Base-by-base conservation (phyloP, 1,140 invertebrate genomes). In the Pteromalus puparum region DNA sequence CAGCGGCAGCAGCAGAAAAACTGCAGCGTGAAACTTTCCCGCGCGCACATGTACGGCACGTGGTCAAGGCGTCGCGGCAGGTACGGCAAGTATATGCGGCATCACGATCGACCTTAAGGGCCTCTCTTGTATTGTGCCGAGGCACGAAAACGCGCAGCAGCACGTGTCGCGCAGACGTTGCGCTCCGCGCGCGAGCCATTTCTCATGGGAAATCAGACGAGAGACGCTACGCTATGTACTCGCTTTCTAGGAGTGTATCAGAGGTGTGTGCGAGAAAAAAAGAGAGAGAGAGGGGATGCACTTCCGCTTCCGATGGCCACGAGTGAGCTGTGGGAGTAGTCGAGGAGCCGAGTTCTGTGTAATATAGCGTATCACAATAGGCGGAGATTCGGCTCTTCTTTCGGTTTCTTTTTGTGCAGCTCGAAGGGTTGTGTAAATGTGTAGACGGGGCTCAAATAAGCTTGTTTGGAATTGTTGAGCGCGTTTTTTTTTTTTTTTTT, bases 131-230 rank as follows among this genome's bases (percentile, higher is more conserved):
- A 79, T 42, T 61, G 65, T 61, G 13, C 61, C 13, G 15, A 34
- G 30, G 38, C 73, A 61, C 68, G 70, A 74, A 82, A 24, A 70
- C 13, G 34, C 4, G n/a, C 28, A 12, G 48, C 2, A 76, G 87
- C 86, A 87, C 87, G 88, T 86, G 87, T 75, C 86, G 79, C 84
- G 77, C 79, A 86, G 80, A 85, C 77, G 82, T n/a, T 61, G 53
- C 53, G 18, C 12, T 86, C 12, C 86, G 46, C n/a, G 80, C 80
- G 76, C 81, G 85, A 85, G 89, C 90, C 89, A 90, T 91, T 91
- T 91, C 90, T 91, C 91, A 90, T 89, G 91, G 91, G 90, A 91
- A 91, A 90, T 91, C 90, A 90, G 90, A 88, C 87, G 87, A 78
- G 81, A 85, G 82, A 88, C 76, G 81, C 18, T 86, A 87, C n/a